These are phyloP conservation scores for Sebastes variabilis DNA, from an alignment of 2,797 vertebrate genomes.

Conservation along the genomic window DNA sequence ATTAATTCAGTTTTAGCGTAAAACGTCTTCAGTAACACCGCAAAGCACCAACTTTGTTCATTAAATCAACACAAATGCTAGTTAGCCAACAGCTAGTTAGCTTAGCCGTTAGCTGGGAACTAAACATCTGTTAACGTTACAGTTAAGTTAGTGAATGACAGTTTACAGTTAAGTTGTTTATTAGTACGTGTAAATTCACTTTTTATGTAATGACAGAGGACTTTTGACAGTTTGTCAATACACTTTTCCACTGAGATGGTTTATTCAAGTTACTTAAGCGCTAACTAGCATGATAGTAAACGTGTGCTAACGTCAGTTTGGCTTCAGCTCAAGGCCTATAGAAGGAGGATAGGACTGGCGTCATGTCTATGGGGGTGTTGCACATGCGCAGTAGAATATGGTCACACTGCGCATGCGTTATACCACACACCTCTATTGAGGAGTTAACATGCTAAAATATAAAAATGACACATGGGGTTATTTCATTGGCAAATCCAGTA, in stretches of 20 bases:
- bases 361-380: rapidly evolving
- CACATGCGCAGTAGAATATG: too few relatives aligned
- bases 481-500: too few relatives aligned
- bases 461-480: too few relatives aligned
- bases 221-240: not conserved
- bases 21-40: too few relatives aligned
- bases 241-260: not conserved
- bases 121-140: slow-evolving; percentile 61
- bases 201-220: rapidly evolving
- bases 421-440: too few relatives aligned
- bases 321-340: too few relatives aligned
- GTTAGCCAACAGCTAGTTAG: slow-evolving; percentile 12
- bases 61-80: not conserved
- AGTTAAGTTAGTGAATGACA: not conserved
- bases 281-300: slow-evolving; percentile 23
- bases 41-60: not conserved
- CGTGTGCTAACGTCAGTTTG: slow-evolving; percentile 40
- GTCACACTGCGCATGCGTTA: too few relatives aligned
- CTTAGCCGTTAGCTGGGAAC: slow-evolving; percentile 53
- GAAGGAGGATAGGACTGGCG: rapidly evolving
- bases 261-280: not conserved
- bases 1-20: rapidly evolving
- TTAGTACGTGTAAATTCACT: not conserved
- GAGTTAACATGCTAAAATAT: too few relatives aligned
- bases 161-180: rapidly evolving